These are phyloP conservation scores for Paratilapia polleni DNA, from an alignment of 2,113 vertebrate genomes.

Conservation along the genomic window DNA sequence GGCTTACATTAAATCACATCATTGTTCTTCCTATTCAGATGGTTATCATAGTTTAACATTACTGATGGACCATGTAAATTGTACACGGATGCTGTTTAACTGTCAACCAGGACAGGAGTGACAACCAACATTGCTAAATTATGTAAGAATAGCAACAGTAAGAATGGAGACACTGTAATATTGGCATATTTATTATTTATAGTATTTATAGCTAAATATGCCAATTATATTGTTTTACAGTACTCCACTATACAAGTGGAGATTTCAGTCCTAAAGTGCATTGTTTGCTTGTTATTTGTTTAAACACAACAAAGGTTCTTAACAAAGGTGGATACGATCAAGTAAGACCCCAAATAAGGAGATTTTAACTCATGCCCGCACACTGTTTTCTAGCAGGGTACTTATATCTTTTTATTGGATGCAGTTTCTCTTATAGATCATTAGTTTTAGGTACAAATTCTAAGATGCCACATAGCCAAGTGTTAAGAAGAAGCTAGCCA, in stretches of 20 bases:
- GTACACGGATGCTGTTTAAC: neutral
- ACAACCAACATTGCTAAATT: neutral
- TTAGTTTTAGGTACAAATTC: neutral
- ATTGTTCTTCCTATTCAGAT: neutral
- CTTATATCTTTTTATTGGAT: neutral
- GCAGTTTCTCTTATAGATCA: neutral
- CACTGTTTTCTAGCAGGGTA: neutral
- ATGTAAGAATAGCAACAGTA: neutral
- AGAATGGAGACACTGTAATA: neutral
- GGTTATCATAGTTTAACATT: neutral
- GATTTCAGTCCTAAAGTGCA: neutral
- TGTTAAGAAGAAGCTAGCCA: neutral
- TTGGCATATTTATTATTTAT: neutral
- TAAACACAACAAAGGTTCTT: neutral
- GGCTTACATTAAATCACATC: neutral
- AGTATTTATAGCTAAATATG: neutral
- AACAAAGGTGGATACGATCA: neutral
- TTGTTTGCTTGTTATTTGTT: neutral
- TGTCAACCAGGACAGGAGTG: neutral
- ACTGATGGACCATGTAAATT: neutral
- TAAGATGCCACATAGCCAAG: neutral
- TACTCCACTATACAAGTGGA: neutral
- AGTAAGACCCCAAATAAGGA: neutral
- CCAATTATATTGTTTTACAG: neutral
- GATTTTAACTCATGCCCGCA: neutral